Percentiles rank a stretch among this genome's conserved stretches.
These are phyloP conservation scores for Mesembrinibis cayennensis DNA, from an alignment of 2,113 vertebrate genomes.

Conservation along the genomic window DNA sequence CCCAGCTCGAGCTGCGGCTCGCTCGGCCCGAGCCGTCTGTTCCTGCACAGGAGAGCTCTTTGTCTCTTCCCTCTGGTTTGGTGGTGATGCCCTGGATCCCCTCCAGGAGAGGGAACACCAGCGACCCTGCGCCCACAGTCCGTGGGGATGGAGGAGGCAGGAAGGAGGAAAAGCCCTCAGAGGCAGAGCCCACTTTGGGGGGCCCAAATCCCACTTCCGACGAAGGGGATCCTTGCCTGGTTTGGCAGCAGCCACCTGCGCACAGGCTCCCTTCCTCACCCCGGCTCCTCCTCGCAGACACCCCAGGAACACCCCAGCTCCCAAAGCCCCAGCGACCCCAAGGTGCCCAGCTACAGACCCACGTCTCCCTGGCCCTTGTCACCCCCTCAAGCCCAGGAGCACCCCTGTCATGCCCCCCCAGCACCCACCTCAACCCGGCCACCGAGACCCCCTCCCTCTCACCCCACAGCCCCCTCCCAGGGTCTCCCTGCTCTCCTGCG, in stretches of 20 bases:
- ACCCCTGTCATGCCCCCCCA: no score
- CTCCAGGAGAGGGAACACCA: not conserved
- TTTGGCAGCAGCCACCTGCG: not conserved
- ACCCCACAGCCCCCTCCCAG: not conserved
- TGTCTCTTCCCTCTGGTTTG: not conserved
- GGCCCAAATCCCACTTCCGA: not conserved
- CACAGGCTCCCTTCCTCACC: not conserved
- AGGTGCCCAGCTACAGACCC: not conserved
- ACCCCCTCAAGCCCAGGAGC: not conserved
- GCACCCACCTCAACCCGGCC: not conserved
- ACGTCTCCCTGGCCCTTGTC: no score
- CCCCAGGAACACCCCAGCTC: not conserved
- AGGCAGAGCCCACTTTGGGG: not conserved
- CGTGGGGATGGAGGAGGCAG: accelerated
- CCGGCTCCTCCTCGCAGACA: not conserved
- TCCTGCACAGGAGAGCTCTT: not conserved
- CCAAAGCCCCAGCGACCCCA: accelerated
- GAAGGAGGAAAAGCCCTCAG: not conserved
- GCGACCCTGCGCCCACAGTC: accelerated
- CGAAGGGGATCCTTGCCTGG: accelerated
- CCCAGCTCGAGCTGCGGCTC: not conserved
- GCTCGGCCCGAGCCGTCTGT: not conserved
- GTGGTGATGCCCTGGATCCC: accelerated
- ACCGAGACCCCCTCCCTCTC: no score
- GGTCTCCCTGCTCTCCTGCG: accelerated